Conservation (phyloP, 2,888 invertebrate species). For the Gasteruption jaculator region DNA sequence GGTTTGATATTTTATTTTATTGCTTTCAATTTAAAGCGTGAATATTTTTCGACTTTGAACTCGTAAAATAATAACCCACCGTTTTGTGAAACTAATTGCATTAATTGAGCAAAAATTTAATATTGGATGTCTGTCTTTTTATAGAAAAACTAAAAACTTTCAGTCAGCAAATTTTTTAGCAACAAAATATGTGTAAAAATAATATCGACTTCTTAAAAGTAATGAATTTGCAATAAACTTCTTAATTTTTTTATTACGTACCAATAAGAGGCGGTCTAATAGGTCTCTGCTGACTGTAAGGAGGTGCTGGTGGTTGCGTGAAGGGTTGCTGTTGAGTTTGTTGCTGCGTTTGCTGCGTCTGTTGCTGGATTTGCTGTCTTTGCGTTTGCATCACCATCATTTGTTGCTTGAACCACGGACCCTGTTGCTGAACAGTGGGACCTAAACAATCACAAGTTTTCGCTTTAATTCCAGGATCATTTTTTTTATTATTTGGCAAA, state of each 20-base stretch:
- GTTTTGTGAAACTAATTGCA: too few species aligned
- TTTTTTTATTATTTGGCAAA: too few species aligned
- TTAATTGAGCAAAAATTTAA: too few species aligned
- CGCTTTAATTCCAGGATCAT: too few species aligned
- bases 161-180: background rate
- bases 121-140: too few species aligned
- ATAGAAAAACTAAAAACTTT: background rate
- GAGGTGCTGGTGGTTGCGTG: constrained; percentile 61
- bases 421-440: constrained; percentile 50
- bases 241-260: constrained; percentile 24
- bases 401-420: constrained; percentile 44
- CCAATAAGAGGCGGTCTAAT: constrained; percentile 50
- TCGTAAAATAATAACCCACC: too few species aligned
- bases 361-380: constrained; percentile 49
- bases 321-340: constrained; percentile 53
- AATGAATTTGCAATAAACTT: background rate
- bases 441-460: too few species aligned
- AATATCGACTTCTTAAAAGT: background rate
- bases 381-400: constrained; percentile 40
- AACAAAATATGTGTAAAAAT: background rate
- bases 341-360: constrained; percentile 46
- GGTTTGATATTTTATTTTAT: too few species aligned
- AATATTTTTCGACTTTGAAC: too few species aligned
- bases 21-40: too few species aligned
- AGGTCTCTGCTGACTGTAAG: constrained; percentile 56